phyloP scores from a whole-genome alignment of 2,888 invertebrate genomes.

The Agrotis clavis region DNA sequence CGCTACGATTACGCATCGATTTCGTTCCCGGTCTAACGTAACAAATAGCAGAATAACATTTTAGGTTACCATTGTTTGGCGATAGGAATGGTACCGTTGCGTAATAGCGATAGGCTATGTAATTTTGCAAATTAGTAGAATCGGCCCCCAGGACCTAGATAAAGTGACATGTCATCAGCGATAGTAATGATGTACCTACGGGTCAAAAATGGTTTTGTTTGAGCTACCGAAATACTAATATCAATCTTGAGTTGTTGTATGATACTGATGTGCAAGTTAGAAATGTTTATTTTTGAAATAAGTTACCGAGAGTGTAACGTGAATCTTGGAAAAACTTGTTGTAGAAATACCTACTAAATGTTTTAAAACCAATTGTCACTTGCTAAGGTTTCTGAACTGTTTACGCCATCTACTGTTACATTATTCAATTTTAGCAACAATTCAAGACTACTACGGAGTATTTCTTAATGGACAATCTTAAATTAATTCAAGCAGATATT shows the following conservation, averaged over 20 bases:
- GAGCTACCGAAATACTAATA: neutral
- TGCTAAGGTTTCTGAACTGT: neutral
- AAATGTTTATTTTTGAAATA: neutral
- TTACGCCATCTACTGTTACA: no score
- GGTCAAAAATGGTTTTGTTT: neutral
- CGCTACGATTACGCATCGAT: no score
- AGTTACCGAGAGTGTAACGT: neutral
- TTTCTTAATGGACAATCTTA: neutral
- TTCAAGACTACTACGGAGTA: neutral
- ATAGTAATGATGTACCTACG: neutral
- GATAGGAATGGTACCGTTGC: no score
- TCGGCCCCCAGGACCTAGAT: no score
- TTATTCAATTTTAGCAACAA: neutral
- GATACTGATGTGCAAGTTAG: neutral
- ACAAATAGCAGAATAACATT: no score
- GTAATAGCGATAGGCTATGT: no score
- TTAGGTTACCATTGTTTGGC: no score
- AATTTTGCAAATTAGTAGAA: no score
- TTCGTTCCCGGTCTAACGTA: no score
- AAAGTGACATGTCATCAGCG: neutral
- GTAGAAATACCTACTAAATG: neutral
- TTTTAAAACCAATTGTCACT: neutral
- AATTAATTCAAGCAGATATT: constrained; percentile 1
- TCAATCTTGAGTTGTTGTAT: neutral
- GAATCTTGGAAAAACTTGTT: neutral